Evolutionary conservation across 23 tunicate species (phyloP).

Genomic region (Trididemnum nubilum): DNA sequence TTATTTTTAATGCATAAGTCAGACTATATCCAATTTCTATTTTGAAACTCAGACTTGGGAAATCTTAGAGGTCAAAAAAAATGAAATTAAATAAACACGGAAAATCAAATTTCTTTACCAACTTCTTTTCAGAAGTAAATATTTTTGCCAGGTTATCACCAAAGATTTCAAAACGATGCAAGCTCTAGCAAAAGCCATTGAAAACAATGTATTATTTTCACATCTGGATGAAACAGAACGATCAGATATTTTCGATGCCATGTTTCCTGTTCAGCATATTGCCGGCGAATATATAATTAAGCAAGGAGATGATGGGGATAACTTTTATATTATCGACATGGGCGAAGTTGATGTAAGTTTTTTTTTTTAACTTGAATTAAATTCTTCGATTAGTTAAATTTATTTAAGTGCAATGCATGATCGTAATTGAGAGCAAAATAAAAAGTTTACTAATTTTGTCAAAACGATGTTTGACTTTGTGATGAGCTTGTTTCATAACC

Average conservation of each 20-base stretch:
- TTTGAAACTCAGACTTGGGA: too few relatives aligned
- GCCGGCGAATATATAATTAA: conserved; percentile 88
- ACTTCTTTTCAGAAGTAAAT: background rate
- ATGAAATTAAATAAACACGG: too few relatives aligned
- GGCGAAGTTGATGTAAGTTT: conserved; percentile 97
- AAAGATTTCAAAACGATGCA: conserved; percentile 99
- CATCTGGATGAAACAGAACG: conserved; percentile 95
- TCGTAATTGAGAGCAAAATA: too few relatives aligned
- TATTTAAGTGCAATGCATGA: too few relatives aligned
- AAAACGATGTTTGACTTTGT: too few relatives aligned
- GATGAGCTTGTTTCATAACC: too few relatives aligned
- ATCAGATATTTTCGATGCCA: conserved; percentile 96
- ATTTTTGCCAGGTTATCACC: conserved; percentile 73
- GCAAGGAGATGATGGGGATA: conserved; percentile 98
- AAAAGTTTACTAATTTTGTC: too few relatives aligned
- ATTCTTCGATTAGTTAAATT: too few relatives aligned
- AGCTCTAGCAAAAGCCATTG: conserved; percentile 95
- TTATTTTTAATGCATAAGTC: too few relatives aligned
- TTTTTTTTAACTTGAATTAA: background rate
- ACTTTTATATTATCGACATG: conserved; percentile 94
- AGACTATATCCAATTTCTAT: too few relatives aligned
- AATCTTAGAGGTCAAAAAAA: too few relatives aligned
- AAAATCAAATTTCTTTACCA: too few relatives aligned
- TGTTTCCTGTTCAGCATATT: conserved; percentile 82
- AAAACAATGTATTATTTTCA: conserved; percentile 85